Evolutionary conservation across 2,888 invertebrate genomes (phyloP).

Genomic region (Caenorhabditis uteleia): DNA sequence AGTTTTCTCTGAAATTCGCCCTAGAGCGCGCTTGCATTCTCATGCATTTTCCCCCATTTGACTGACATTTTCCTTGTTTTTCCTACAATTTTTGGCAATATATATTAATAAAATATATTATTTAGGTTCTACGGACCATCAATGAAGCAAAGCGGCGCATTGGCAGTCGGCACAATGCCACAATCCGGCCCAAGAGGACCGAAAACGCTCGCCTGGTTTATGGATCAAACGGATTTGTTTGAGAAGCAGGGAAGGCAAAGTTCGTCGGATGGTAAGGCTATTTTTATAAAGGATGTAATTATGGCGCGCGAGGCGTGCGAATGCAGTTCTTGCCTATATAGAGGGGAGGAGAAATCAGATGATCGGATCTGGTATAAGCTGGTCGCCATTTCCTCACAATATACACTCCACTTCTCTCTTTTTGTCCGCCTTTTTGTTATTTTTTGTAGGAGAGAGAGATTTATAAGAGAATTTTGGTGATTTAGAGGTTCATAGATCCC

Average conservation of each 20-base stretch:
- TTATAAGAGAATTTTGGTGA: no score
- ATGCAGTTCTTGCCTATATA: neutral
- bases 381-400: no score
- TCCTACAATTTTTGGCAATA: neutral
- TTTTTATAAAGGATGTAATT: no score
- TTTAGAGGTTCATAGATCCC: no score
- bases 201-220: slow-evolving; percentile 58
- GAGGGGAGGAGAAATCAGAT: no score
- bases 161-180: neutral
- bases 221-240: slow-evolving; percentile 38
- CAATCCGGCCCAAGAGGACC: slow-evolving; percentile 19
- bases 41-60: neutral
- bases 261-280: slow-evolving; percentile 31
- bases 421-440: no score
- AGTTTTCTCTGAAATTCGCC: no score
- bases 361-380: no score
- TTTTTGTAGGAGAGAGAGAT: no score
- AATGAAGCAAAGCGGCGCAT: slow-evolving; percentile 11
- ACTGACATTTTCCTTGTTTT: neutral
- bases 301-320: neutral
- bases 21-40: no score
- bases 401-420: no score
- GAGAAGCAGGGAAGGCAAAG: slow-evolving; percentile 28
- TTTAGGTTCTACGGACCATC: slow-evolving; percentile 15
- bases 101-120: neutral